These are phyloP conservation scores for Abramis brama DNA, from an alignment of 2,113 vertebrate genomes.

Conservation along the genomic window DNA sequence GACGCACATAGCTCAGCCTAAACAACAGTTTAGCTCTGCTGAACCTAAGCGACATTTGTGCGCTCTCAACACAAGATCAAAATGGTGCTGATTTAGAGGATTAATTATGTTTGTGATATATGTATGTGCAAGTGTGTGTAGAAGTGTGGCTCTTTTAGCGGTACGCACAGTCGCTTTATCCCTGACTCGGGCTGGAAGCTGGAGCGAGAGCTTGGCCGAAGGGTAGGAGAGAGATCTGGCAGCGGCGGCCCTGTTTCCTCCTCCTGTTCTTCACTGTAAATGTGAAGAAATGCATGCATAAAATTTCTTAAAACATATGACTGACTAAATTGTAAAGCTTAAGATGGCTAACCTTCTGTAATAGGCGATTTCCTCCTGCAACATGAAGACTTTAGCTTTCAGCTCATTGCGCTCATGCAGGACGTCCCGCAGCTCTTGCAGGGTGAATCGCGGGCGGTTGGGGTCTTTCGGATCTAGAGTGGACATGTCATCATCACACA, in stretches of 20 bases:
- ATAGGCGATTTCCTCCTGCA: slow-evolving; percentile 96
- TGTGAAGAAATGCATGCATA: neutral
- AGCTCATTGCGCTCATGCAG: slow-evolving; percentile 96
- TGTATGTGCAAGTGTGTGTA: slow-evolving; percentile 5
- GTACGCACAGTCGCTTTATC: slow-evolving; percentile 95
- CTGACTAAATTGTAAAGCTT: neutral
- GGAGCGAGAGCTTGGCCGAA: slow-evolving; percentile 71
- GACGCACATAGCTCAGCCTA: too few species aligned
- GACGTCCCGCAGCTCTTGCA: slow-evolving; percentile 96
- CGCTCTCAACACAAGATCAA: neutral
- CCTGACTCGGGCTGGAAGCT: slow-evolving; percentile 89
- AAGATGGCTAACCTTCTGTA: slow-evolving; percentile 85
- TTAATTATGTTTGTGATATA: neutral
- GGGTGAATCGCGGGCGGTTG: slow-evolving; percentile 91
- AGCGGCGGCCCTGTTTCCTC: slow-evolving; percentile 80
- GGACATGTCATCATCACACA: slow-evolving; percentile 81
- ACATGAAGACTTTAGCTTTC: slow-evolving; percentile 94
- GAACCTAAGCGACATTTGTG: neutral
- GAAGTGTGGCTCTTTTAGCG: neutral
- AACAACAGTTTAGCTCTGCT: too few species aligned
- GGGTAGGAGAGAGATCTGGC: slow-evolving; percentile 75
- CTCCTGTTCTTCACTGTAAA: slow-evolving; percentile 87
- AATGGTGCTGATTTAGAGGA: neutral
- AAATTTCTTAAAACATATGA: neutral
- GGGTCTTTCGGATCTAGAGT: slow-evolving; percentile 88